phyloP scores from a whole-genome alignment of 2,888 invertebrate species.

The Ormia ochracea region DNA sequence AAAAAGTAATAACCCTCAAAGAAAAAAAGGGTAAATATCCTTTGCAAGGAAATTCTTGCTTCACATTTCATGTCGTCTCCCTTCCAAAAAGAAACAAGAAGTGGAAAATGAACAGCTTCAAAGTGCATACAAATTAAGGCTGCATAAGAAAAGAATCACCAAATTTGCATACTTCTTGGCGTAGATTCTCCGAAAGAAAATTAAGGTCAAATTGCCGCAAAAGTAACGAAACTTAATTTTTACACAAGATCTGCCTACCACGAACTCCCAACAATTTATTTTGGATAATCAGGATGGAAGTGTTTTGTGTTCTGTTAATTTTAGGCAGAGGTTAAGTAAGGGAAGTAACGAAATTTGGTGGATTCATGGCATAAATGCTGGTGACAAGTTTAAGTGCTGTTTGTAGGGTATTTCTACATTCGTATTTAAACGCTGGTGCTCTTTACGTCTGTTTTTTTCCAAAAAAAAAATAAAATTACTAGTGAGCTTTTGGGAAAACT shows the following conservation, averaged over 20 bases:
- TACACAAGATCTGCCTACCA: not conserved
- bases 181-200: constrained; percentile 26
- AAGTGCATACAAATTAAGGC: constrained; percentile 12
- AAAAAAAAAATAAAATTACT: no score
- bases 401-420: no score
- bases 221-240: constrained; percentile 27
- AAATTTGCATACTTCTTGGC: constrained; percentile 7
- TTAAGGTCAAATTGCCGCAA: constrained; percentile 38
- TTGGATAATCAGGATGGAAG: constrained; percentile 14
- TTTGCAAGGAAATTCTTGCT: constrained; percentile 28
- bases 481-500: no score
- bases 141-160: not conserved
- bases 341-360: no score
- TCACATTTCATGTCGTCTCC: constrained; percentile 7
- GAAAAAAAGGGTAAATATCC: constrained; percentile 39
- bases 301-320: not conserved
- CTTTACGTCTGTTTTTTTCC: no score
- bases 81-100: not conserved
- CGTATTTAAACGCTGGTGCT: no score
- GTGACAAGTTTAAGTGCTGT: no score
- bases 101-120: constrained; percentile 4
- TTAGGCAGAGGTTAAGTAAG: not conserved
- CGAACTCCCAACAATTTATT: constrained; percentile 5
- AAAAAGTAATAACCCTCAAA: not conserved
- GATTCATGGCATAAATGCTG: no score